phyloP scores from a whole-genome alignment of 53 echinoderm and acorn worm species.

The Holothuria scabra region DNA sequence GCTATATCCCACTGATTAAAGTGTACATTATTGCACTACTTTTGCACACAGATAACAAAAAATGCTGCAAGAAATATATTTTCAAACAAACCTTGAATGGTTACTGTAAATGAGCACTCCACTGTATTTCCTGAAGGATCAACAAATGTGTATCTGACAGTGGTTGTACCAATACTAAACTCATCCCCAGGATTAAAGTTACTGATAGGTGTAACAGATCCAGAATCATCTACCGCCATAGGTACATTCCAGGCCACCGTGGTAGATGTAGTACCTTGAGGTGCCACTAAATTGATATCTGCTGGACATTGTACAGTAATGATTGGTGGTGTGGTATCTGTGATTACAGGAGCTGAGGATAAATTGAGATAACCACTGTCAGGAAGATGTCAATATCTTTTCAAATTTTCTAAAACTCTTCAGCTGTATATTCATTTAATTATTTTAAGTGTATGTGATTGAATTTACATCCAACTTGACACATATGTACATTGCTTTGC shows the following conservation, averaged over 20 bases:
- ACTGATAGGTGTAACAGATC: conserved; percentile 20
- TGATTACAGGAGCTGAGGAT: conserved; percentile 26
- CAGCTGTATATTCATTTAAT: too few species aligned
- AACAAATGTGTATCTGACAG: conserved; percentile 69
- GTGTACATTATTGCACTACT: too few species aligned
- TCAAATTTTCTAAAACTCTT: too few species aligned
- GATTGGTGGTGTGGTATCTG: conserved; percentile 56
- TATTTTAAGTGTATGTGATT: too few species aligned
- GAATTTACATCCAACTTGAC: too few species aligned
- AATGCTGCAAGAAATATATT: too few species aligned
- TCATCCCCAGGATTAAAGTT: conserved; percentile 30
- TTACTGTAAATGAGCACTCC: conserved; percentile 62
- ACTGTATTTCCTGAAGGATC: conserved; percentile 63
- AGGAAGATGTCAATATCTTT: too few species aligned
- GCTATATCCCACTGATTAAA: too few species aligned
- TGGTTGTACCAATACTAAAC: conserved; percentile 52
- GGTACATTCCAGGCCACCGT: conserved; percentile 58
- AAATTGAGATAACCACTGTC: too few species aligned
- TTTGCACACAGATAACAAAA: too few species aligned
- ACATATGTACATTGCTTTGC: too few species aligned
- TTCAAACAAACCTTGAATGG: conserved; percentile 59
- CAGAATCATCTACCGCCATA: conserved; percentile 64
- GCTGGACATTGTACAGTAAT: conserved; percentile 59
- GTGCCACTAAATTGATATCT: conserved; percentile 48
- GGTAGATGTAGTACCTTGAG: conserved; percentile 29